These are phyloP conservation scores for Argyresthia albistria DNA, from an alignment of 2,888 invertebrate genomes.

Conservation along the genomic window DNA sequence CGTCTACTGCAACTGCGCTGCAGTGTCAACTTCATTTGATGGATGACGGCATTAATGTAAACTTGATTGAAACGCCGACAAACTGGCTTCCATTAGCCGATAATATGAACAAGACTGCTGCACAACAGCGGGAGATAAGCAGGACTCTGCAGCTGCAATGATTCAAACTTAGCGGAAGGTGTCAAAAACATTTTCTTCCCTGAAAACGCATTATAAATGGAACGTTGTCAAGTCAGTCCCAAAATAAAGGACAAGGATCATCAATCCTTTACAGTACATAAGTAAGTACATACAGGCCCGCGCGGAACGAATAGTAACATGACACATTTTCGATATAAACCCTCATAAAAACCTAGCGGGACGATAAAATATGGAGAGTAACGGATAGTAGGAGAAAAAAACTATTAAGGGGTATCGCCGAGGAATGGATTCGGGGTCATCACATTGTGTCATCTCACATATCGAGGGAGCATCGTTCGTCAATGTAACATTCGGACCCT, in stretches of 20 bases:
- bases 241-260: constrained; percentile 38
- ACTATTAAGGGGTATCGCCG: constrained; percentile 44
- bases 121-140: not conserved
- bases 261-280: constrained; percentile 53
- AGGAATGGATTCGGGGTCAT: constrained; percentile 57
- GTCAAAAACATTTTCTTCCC: not conserved
- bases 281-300: constrained; percentile 25
- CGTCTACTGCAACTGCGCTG: constrained; percentile 27
- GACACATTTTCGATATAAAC: constrained; percentile 49
- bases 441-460: constrained; percentile 59
- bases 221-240: constrained; percentile 28
- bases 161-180: not conserved
- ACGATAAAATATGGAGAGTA: constrained; percentile 54
- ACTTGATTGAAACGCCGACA: constrained; percentile 30
- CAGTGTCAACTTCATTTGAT: constrained; percentile 46
- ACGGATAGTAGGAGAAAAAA: constrained; percentile 36
- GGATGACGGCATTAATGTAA: constrained; percentile 53
- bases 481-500: constrained; percentile 23
- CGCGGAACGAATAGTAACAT: constrained; percentile 37
- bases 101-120: constrained; percentile 3
- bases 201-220: constrained; percentile 30
- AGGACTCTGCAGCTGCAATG: not conserved
- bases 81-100: constrained; percentile 28
- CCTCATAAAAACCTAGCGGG: constrained; percentile 42
- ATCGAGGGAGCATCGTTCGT: constrained; percentile 50